These are phyloP conservation scores for Tachuris rubrigastra DNA, from an alignment of 2,113 vertebrate species.

Conservation along the genomic window DNA sequence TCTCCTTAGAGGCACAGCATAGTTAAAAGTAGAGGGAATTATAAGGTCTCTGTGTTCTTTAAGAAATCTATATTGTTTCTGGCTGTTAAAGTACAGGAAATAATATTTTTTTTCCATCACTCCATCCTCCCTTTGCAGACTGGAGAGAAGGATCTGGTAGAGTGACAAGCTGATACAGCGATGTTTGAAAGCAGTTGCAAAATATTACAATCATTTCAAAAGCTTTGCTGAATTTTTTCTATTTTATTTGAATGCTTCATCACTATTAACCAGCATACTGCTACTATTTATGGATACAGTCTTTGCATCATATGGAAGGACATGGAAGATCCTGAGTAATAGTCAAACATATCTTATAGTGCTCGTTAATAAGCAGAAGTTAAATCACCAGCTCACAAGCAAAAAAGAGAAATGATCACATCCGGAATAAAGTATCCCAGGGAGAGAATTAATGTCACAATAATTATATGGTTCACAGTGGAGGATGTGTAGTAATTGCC, in stretches of 20 bases:
- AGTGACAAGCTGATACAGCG: background rate
- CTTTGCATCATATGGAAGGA: background rate
- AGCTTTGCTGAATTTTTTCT: background rate
- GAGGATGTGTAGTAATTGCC: conserved; percentile 70
- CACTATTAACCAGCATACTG: background rate
- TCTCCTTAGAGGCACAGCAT: background rate
- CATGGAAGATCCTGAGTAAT: background rate
- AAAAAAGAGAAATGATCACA: conserved; percentile 67
- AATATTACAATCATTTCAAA: background rate
- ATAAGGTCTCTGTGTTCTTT: background rate
- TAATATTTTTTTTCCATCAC: background rate
- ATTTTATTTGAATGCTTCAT: background rate
- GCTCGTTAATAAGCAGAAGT: conserved; percentile 31
- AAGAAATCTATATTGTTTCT: background rate
- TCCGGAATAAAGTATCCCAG: conserved; percentile 66
- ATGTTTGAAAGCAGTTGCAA: background rate
- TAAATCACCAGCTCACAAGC: conserved; percentile 54
- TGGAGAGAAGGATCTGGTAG: background rate
- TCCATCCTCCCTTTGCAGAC: background rate
- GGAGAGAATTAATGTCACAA: conserved; percentile 74
- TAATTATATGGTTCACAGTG: conserved; percentile 75
- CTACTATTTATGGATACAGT: background rate
- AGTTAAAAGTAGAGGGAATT: background rate
- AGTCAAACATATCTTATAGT: conserved; percentile 3
- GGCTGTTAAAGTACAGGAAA: background rate